Percentiles rank a stretch among this genome's conserved stretches.
phyloP scores from a whole-genome alignment of 1,140 invertebrate species.

The Brachionus manjavacas region DNA sequence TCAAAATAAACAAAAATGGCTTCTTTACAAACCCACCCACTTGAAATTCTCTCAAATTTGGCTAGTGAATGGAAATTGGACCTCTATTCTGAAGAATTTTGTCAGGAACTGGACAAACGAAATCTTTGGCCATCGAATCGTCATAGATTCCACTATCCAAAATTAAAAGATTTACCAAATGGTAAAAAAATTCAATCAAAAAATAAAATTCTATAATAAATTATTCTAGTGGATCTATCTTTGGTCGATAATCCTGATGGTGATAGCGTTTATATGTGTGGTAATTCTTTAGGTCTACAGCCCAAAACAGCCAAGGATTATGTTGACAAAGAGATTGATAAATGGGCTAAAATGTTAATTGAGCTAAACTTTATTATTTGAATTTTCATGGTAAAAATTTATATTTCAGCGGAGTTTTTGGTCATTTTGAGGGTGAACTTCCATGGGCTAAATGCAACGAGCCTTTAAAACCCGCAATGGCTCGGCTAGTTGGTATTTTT shows the following conservation, averaged over 20 bases:
- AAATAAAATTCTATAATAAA: not conserved
- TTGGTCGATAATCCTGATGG: constrained; percentile 5
- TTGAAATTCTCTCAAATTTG: not conserved
- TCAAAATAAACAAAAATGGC: not conserved
- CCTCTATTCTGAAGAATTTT: constrained; percentile 50
- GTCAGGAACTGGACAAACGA: constrained; percentile 53
- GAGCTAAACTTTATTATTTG: not conserved
- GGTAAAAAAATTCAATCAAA: constrained; percentile 48
- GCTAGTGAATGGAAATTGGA: constrained; percentile 25
- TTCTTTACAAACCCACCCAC: not conserved
- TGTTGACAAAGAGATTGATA: constrained; percentile 56
- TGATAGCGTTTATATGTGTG: constrained; percentile 62
- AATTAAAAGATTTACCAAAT: constrained; percentile 53
- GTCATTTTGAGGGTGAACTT: constrained; percentile 57
- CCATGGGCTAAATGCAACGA: constrained; percentile 60
- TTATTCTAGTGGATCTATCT: constrained; percentile 20
- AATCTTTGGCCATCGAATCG: constrained; percentile 54
- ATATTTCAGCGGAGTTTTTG: constrained; percentile 57
- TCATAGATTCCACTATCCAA: constrained; percentile 56
- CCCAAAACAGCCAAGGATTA: constrained; percentile 55
- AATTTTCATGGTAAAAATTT: constrained; percentile 48
- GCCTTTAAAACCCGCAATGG: constrained; percentile 48
- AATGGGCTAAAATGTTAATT: constrained; percentile 56
- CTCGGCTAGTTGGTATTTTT: constrained; percentile 56
- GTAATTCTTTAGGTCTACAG: constrained; percentile 62